Conservation (phyloP, 2,797 vertebrate species). For the Orestias chungarensis region DNA sequence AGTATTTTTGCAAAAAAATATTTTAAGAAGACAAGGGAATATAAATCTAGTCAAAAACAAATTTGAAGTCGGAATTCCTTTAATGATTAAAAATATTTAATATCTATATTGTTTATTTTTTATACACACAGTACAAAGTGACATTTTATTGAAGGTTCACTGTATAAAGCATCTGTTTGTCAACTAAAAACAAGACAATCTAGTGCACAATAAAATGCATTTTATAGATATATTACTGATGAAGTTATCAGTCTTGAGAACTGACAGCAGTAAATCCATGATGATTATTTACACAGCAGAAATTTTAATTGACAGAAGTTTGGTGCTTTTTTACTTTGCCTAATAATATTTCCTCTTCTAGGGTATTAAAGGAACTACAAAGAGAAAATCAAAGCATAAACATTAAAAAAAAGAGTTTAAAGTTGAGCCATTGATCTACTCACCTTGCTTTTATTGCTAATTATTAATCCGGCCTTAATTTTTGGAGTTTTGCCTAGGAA, state of each 20-base stretch:
- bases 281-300: not conserved
- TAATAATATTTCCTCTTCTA: not conserved
- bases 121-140: not conserved
- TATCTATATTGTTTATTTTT: not conserved
- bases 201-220: not conserved
- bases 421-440: not conserved
- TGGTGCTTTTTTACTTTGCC: not conserved
- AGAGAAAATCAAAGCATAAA: not conserved
- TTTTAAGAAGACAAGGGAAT: not conserved
- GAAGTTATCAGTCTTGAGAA: not conserved
- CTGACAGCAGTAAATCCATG: not conserved
- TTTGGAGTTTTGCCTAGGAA: not conserved
- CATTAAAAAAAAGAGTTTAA: not conserved
- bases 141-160: not conserved
- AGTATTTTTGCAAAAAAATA: no score
- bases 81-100: not conserved
- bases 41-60: not conserved
- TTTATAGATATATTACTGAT: not conserved
- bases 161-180: not conserved
- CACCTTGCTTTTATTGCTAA: not conserved
- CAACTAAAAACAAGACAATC: not conserved
- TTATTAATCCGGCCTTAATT: conserved; percentile 5
- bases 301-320: not conserved
- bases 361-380: not conserved
- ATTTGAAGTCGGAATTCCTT: no score